Evolutionary conservation across 2,113 vertebrate species (phyloP).

Genomic region (Lates calcarifer): DNA sequence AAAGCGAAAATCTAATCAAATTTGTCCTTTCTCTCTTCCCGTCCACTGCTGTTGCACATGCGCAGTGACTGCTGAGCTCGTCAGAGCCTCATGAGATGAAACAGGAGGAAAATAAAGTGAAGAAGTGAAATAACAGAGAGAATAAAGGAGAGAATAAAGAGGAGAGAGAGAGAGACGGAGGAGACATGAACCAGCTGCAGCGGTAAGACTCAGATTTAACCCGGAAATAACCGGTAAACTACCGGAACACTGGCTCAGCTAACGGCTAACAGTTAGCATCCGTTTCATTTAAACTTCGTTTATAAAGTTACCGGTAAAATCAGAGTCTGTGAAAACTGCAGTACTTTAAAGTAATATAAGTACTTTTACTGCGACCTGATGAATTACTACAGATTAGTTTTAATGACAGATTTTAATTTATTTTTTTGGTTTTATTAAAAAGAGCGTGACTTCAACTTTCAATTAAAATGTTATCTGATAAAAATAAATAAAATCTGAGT

Average conservation of each 20-base stretch:
- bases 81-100: neutral
- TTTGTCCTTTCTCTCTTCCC: neutral
- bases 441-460: too few relatives aligned
- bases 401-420: too few relatives aligned
- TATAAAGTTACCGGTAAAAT: neutral
- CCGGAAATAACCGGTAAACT: neutral
- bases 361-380: neutral
- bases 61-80: neutral
- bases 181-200: conserved; percentile 43
- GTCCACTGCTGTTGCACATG: conserved; percentile 13
- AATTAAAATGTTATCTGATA: too few relatives aligned
- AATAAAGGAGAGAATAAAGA: neutral
- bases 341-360: neutral
- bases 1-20: neutral
- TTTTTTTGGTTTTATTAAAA: too few relatives aligned
- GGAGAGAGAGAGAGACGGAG: neutral
- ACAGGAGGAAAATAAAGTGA: neutral
- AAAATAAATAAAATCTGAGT: too few relatives aligned
- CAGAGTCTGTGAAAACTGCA: neutral
- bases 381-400: too few relatives aligned
- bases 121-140: neutral
- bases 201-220: conserved; percentile 32
- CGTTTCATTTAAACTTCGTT: neutral
- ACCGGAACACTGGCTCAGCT: neutral
- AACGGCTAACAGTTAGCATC: conserved; percentile 14